These are phyloP conservation scores for Telmatochromis brichardi DNA, from an alignment of 2,113 vertebrate genomes.

Conservation along the genomic window DNA sequence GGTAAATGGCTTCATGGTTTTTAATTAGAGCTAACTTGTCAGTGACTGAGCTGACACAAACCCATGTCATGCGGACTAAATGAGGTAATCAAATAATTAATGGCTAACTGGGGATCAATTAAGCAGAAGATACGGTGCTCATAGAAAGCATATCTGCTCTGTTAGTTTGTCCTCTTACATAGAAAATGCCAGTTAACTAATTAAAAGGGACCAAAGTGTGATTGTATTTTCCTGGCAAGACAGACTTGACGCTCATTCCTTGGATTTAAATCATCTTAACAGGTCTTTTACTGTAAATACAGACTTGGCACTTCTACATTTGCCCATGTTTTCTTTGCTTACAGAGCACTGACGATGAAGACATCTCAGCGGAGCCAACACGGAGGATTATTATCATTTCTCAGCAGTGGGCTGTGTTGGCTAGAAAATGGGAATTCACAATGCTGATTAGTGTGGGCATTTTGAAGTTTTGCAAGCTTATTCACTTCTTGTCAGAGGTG, in stretches of 20 bases:
- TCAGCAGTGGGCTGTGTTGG: conserved; percentile 33
- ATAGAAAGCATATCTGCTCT: conserved; percentile 15
- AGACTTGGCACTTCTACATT: background rate
- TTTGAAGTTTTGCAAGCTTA: conserved; percentile 31
- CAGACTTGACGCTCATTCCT: background rate
- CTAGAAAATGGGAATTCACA: conserved; percentile 23
- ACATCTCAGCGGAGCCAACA: conserved; percentile 10
- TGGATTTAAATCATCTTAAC: conserved; percentile 18
- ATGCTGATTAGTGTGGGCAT: conserved; percentile 40
- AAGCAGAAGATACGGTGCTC: conserved; percentile 32
- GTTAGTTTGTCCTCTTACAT: conserved; percentile 28
- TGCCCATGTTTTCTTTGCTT: conserved; percentile 1
- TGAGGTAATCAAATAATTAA: conserved; percentile 61
- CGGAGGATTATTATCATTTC: conserved; percentile 37
- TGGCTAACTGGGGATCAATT: conserved; percentile 67
- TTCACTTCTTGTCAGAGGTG: conserved; percentile 32
- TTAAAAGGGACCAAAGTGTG: conserved; percentile 24
- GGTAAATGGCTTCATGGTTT: conserved; percentile 44
- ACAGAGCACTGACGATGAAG: conserved; percentile 7
- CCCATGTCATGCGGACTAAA: conserved; percentile 37
- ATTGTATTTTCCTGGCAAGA: conserved; percentile 8
- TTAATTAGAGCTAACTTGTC: conserved; percentile 59
- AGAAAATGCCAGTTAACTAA: conserved; percentile 39
- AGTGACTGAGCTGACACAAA: conserved; percentile 42
- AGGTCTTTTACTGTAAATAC: conserved; percentile 11